Evolutionary conservation across 2,797 vertebrate species (phyloP).

Genomic region (Masticophis lateralis): DNA sequence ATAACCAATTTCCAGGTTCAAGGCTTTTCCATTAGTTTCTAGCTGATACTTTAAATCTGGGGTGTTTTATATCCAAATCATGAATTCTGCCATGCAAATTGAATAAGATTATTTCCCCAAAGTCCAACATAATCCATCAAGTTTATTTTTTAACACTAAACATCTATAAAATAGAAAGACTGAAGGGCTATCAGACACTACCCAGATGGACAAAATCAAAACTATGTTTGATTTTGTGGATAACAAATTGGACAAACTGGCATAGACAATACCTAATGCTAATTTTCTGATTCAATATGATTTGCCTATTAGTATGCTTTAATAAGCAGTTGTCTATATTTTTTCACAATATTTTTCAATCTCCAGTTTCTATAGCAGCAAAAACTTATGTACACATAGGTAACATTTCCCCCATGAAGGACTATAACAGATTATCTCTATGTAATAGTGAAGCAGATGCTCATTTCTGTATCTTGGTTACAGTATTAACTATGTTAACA

Average conservation of each 20-base stretch:
- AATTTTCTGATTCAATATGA: not conserved
- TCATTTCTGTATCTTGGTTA: slow-evolving; percentile 26
- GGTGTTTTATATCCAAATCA: not conserved
- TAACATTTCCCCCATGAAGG: not conserved
- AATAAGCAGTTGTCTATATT: not conserved
- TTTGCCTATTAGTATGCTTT: not conserved
- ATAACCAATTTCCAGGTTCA: not conserved
- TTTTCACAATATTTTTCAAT: not conserved
- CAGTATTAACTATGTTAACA: slow-evolving; percentile 11
- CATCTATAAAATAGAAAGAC: not conserved
- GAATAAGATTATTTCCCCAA: not conserved
- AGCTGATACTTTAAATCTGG: not conserved
- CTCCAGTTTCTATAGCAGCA: not conserved
- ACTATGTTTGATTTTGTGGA: not conserved
- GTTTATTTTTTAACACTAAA: not conserved
- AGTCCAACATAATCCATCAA: not conserved
- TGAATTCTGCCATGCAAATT: not conserved
- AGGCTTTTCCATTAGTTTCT: not conserved
- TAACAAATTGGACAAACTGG: not conserved
- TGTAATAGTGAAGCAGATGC: slow-evolving; percentile 27
- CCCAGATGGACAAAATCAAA: not conserved
- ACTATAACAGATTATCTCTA: not conserved
- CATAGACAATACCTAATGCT: not conserved
- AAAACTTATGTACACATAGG: not conserved
- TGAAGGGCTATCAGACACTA: not conserved